These are phyloP conservation scores for Eriocheir sinensis DNA, from an alignment of 1,140 invertebrate species.

Conservation along the genomic window DNA sequence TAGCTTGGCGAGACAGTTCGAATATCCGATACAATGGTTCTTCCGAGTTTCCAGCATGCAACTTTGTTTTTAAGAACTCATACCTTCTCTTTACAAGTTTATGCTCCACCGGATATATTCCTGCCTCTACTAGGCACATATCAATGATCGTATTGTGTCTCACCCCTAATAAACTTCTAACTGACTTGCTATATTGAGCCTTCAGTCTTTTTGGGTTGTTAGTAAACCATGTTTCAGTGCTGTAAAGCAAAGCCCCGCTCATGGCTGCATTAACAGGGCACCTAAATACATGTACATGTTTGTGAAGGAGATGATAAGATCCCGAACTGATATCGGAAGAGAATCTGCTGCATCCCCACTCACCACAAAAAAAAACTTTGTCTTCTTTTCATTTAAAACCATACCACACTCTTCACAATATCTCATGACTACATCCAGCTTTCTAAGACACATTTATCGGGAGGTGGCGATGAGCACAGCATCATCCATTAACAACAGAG, in stretches of 20 bases:
- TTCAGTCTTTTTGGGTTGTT: constrained; percentile 20
- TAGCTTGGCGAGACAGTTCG: not conserved
- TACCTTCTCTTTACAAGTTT: not conserved
- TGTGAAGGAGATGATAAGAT: not conserved
- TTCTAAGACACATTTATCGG: not conserved
- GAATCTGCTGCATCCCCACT: not conserved
- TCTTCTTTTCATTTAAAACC: not conserved
- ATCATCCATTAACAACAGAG: not conserved
- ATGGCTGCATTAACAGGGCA: not conserved
- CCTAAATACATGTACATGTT: not conserved
- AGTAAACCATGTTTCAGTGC: not conserved
- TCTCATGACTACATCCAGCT: not conserved
- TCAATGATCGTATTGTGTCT: not conserved
- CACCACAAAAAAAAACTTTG: not conserved
- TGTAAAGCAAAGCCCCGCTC: not conserved
- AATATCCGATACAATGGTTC: not conserved
- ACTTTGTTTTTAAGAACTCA: not conserved
- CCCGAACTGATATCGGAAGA: not conserved
- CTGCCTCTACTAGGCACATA: not conserved
- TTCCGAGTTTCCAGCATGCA: not conserved
- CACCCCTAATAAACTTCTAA: not conserved
- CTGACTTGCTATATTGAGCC: not conserved
- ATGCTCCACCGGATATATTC: too few relatives aligned
- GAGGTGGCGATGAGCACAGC: not conserved
- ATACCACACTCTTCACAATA: not conserved